These are phyloP conservation scores for Caenorhabditis virilis DNA, from an alignment of 2,888 invertebrate species.

Conservation along the genomic window DNA sequence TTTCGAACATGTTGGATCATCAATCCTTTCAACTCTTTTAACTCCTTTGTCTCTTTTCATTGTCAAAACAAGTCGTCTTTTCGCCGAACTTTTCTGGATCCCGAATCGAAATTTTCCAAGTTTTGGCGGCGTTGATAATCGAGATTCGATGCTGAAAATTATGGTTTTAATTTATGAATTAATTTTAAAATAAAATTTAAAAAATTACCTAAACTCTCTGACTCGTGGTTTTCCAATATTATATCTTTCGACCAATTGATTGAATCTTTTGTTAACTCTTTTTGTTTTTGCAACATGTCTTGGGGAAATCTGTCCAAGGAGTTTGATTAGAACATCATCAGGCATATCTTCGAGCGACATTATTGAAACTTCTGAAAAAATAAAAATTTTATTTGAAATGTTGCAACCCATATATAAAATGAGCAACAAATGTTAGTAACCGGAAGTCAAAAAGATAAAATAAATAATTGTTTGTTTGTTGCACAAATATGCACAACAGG, in stretches of 20 bases:
- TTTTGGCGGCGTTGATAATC: slow-evolving; percentile 6
- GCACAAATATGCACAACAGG: too few species aligned
- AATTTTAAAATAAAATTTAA: too few species aligned
- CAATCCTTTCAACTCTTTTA: slow-evolving; percentile 15
- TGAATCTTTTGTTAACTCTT: slow-evolving; percentile 18
- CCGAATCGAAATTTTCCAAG: slow-evolving; percentile 22
- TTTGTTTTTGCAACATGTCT: slow-evolving; percentile 19
- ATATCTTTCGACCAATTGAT: slow-evolving; percentile 20
- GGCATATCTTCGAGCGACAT: slow-evolving; percentile 28
- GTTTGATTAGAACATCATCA: slow-evolving; percentile 29
- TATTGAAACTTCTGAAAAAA: too few species aligned
- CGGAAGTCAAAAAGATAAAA: too few species aligned
- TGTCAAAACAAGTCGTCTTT: slow-evolving; percentile 17
- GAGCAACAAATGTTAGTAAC: too few species aligned
- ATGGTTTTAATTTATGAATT: too few species aligned
- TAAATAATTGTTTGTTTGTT: too few species aligned
- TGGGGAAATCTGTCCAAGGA: slow-evolving; percentile 16
- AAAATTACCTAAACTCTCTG: slow-evolving; percentile 26
- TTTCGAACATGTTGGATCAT: slow-evolving; percentile 27
- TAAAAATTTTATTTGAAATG: too few species aligned
- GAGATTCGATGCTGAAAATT: slow-evolving; percentile 20
- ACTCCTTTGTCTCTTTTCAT: slow-evolving; percentile 16
- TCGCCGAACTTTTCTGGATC: neutral
- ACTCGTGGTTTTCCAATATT: slow-evolving; percentile 30
- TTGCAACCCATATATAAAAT: too few species aligned